Conservation (phyloP, 2,888 invertebrate genomes). For the Agrenia bidenticulata region DNA sequence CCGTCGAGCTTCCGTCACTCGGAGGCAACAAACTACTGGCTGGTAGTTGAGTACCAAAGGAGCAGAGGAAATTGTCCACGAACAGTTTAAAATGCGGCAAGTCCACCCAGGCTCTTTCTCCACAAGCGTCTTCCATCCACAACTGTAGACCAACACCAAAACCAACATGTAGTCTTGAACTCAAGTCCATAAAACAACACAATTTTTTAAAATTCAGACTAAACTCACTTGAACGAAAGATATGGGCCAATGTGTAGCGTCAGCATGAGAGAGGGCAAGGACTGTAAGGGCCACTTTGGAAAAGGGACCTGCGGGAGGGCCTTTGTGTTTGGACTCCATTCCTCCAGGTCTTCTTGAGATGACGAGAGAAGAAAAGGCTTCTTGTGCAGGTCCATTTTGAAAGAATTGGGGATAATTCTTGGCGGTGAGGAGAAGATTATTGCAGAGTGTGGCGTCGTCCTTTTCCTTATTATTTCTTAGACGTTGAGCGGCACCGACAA, state of each 20-base stretch:
- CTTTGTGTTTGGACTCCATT: conserved; percentile 9
- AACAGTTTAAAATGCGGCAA: conserved; percentile 85
- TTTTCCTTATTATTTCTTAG: conserved; percentile 77
- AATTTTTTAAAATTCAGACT: not conserved
- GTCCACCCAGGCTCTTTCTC: conserved; percentile 92
- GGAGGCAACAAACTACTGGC: conserved; percentile 12
- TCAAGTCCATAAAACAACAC: conserved; percentile 5
- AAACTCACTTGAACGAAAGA: conserved; percentile 29
- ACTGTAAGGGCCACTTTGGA: conserved; percentile 40
- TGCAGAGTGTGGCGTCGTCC: conserved; percentile 75
- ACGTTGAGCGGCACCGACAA: conserved; percentile 73
- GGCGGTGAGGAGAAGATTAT: conserved; percentile 65
- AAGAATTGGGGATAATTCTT: conserved; percentile 38
- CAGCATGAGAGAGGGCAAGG: conserved; percentile 28
- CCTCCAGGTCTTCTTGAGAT: conserved; percentile 37
- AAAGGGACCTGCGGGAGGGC: conserved; percentile 23
- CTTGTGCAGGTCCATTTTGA: conserved; percentile 55
- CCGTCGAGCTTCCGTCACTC: conserved; percentile 9
- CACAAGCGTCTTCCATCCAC: conserved; percentile 91
- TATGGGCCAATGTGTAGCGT: conserved; percentile 32
- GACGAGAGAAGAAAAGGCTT: conserved; percentile 73
- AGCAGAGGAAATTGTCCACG: conserved; percentile 85
- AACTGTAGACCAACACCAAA: conserved; percentile 58
- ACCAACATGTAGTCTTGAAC: conserved; percentile 40
- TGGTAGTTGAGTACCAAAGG: conserved; percentile 67